Evolutionary conservation across 1,140 invertebrate species (phyloP).

Genomic region (Drosophila truncata): DNA sequence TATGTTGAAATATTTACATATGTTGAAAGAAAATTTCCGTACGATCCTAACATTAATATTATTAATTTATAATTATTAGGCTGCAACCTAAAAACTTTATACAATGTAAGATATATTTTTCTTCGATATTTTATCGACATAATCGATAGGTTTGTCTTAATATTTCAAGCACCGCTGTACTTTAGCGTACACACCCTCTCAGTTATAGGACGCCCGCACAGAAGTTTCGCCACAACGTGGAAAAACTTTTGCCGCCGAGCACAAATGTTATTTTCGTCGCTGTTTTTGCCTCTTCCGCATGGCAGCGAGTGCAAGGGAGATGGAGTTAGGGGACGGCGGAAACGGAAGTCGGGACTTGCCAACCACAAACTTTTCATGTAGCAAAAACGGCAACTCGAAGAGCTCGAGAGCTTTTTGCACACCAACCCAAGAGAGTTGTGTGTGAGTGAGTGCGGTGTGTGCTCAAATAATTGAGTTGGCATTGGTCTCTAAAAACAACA

Average conservation of each 20-base stretch:
- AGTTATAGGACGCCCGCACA: conserved; percentile 18
- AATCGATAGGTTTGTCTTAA: not conserved
- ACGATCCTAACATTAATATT: no score
- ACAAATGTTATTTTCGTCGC: conserved; percentile 80
- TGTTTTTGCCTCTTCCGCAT: conserved; percentile 60
- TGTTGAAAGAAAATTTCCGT: no score
- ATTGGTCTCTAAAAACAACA: conserved; percentile 83
- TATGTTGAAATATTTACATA: no score
- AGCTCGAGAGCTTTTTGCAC: conserved; percentile 45
- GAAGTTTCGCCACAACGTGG: conserved; percentile 73
- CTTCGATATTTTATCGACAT: not conserved
- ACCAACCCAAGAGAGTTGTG: conserved; percentile 1
- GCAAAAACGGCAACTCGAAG: conserved; percentile 58
- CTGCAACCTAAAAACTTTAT: no score
- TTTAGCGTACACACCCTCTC: conserved; percentile 13
- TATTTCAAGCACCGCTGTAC: not conserved
- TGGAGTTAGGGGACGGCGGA: not conserved
- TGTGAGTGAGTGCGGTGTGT: conserved; percentile 43
- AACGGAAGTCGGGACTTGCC: conserved; percentile 59
- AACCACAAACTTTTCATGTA: conserved; percentile 80
- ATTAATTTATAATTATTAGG: no score
- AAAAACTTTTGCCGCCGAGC: conserved; percentile 73
- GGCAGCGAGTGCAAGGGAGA: conserved; percentile 1
- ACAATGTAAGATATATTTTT: no score
- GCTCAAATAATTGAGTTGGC: conserved; percentile 81